Evolutionary conservation across 2,888 invertebrate species (phyloP), one percentile per base, ranked within the genome.

Genomic region (Rhagophthalmus giganteus): DNA sequence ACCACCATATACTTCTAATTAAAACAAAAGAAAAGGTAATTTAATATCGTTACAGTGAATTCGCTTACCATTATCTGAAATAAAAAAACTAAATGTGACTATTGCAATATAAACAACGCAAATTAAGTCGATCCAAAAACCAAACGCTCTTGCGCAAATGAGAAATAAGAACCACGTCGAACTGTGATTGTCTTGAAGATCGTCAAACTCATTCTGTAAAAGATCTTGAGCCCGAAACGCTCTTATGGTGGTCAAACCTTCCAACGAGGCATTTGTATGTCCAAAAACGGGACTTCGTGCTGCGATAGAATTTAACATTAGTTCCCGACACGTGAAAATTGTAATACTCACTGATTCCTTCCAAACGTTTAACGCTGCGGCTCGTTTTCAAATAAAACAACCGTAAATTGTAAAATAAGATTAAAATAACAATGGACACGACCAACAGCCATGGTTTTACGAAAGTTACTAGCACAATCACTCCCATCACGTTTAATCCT

Each of bases 271-370:
- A 60, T 82, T 85, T 34, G 88, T 72, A 64, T 88, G 88, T 1
- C 82, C 80, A 69, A 86, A 88, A 0, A 90, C 82, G 1, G 89
- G 88, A 63, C 86, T 87, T 80, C 79, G 75, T 78, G 86, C 90
- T 90, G n/a, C n/a, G n/a, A n/a, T n/a, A n/a, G n/a, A 24, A 26
- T 13, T 2, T 2, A 13, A 8, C 14, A 30, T 2, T 9, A 12
- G 10, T 27, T n/a, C n/a, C n/a, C n/a, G n/a, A n/a, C n/a, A n/a
- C n/a, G n/a, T n/a, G n/a, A n/a, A n/a, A n/a, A n/a, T n/a, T n/a
- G n/a, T n/a, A n/a, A 8, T 35, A 74, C 81, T 79, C 63, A 86
- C 86, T 84, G 13, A 83, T 81, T 59, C 85, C 83, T 69, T 87
- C 87, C 1, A 86, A 78, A 58, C 85, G 73, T 73, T 85, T 92